A percentile compares a stretch with the other conserved stretches of the same genome.
Conservation (phyloP, 2,797 vertebrate genomes). For the Sitta carolinensis region DNA sequence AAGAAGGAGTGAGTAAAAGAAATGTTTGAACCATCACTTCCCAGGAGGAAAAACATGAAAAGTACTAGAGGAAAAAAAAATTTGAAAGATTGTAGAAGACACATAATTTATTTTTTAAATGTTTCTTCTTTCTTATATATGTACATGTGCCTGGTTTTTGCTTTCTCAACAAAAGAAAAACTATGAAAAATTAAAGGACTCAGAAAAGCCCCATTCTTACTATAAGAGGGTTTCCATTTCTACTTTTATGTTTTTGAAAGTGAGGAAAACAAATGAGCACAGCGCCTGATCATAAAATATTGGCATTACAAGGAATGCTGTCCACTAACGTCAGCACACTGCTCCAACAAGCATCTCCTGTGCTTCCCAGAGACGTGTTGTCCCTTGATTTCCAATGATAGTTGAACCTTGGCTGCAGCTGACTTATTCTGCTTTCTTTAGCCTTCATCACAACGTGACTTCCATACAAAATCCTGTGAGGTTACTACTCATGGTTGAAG, state of each 20-base stretch:
- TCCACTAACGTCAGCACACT: background rate
- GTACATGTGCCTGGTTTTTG: background rate
- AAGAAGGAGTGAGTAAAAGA: background rate
- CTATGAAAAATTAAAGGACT: background rate
- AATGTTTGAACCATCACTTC: background rate
- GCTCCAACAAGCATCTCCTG: background rate
- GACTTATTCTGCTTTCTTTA: background rate
- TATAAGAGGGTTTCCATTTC: background rate
- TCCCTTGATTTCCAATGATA: background rate
- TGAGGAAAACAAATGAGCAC: background rate
- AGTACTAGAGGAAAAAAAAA: background rate
- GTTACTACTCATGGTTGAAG: background rate
- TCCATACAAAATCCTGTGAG: background rate
- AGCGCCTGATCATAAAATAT: background rate
- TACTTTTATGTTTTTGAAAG: background rate
- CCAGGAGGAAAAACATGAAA: background rate
- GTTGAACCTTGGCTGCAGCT: background rate
- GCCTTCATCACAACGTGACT: background rate
- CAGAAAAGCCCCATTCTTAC: background rate
- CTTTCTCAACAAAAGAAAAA: background rate
- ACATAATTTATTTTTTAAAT: accelerated
- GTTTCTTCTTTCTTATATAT: background rate
- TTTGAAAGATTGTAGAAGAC: background rate
- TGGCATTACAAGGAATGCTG: background rate
- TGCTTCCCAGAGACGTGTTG: background rate